A percentile compares a stretch with the other conserved stretches of the same genome.
These are phyloP conservation scores for Melanaphis sacchari DNA, from an alignment of 1,140 invertebrate genomes.

Conservation along the genomic window DNA sequence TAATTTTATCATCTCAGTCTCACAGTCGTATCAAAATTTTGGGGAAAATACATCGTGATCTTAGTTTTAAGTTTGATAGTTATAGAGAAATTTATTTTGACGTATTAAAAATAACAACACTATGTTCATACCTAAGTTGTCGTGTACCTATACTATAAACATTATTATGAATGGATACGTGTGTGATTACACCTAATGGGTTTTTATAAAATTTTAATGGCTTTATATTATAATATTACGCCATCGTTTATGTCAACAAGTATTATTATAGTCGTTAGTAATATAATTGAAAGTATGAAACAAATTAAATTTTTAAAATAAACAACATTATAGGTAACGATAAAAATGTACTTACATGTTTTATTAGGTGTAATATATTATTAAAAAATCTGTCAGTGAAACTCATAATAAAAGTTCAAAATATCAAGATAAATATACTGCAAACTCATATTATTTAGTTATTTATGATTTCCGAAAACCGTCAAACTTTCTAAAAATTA, in stretches of 20 bases:
- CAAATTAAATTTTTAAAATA: no score
- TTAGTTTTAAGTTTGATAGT: not conserved
- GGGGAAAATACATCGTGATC: not conserved
- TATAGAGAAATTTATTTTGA: not conserved
- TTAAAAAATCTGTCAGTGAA: no score
- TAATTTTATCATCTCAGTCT: not conserved
- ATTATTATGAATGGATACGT: not conserved
- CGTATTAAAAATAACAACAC: not conserved
- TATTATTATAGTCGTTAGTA: not conserved
- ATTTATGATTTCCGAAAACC: no score
- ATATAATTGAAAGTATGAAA: no score
- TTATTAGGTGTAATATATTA: no score
- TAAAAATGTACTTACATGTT: no score
- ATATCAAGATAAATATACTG: no score
- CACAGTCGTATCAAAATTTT: not conserved
- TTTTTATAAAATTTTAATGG: not conserved
- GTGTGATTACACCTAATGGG: not conserved
- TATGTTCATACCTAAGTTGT: not conserved
- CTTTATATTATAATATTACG: not conserved
- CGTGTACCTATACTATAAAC: not conserved
- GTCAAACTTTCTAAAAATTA: no score
- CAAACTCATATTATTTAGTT: no score
- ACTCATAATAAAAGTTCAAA: no score
- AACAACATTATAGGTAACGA: no score
- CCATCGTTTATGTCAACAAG: not conserved